Percentiles rank a stretch among this genome's conserved stretches.
These are phyloP conservation scores for Drosophila quadrilineata DNA, from an alignment of 1,140 invertebrate genomes.

Conservation along the genomic window DNA sequence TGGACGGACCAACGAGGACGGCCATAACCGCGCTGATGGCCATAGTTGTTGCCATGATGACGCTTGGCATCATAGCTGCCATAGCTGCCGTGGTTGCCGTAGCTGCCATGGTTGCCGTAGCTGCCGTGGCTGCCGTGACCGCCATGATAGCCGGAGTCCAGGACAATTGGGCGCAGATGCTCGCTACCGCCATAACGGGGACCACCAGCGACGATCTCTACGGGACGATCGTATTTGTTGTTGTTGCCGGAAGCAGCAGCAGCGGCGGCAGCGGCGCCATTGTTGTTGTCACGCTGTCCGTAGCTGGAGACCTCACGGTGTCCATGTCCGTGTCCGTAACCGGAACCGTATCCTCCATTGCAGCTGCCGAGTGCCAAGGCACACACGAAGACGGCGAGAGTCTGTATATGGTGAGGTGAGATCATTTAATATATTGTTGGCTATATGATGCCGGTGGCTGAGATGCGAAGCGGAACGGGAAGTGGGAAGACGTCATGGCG, in stretches of 20 bases:
- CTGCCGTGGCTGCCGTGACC: not conserved
- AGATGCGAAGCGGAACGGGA: not conserved
- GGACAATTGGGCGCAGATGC: constrained; percentile 28
- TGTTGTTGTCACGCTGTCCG: constrained; percentile 29
- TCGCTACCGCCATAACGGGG: constrained; percentile 32
- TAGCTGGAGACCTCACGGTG: constrained; percentile 28
- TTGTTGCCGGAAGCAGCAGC: constrained; percentile 36
- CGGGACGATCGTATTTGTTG: constrained; percentile 44
- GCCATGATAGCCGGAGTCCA: constrained; percentile 27
- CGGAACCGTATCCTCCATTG: constrained; percentile 26
- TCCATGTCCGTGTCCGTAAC: constrained; percentile 12
- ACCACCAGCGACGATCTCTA: constrained; percentile 59
- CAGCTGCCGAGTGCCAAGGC: constrained; percentile 59
- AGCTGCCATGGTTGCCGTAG: constrained; percentile 21
- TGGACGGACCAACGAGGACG: constrained; percentile 59
- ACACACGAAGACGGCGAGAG: constrained; percentile 56
- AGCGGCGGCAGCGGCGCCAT: constrained; percentile 43
- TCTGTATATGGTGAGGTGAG: constrained; percentile 12
- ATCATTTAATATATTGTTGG: constrained; percentile 1
- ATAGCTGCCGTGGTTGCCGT: not conserved
- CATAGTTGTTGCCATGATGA: constrained; percentile 13
- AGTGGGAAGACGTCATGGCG: constrained; percentile 28
- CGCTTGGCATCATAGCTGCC: constrained; percentile 24
- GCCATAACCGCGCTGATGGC: constrained; percentile 26
- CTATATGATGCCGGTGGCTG: not conserved